Percentiles rank a stretch among this genome's conserved stretches.
Evolutionary conservation across 2,797 vertebrate species (phyloP).

Genomic region (Spinus olivaceus): DNA sequence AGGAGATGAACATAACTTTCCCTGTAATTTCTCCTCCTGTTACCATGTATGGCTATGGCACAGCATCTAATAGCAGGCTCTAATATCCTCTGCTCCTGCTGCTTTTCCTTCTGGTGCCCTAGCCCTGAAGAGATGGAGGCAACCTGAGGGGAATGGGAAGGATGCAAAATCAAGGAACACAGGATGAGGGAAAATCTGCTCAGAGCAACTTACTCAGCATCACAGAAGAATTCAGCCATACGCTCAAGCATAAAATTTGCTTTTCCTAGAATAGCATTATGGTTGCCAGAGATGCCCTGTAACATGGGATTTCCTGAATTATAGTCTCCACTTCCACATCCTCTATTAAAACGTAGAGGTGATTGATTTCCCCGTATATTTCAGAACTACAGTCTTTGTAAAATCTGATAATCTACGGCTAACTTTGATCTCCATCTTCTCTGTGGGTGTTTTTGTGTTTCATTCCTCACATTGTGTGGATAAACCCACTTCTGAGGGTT

Average conservation of each 20-base stretch:
- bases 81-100: conserved; percentile 63
- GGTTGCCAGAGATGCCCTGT: not conserved
- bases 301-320: not conserved
- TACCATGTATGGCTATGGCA: not conserved
- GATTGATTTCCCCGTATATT: not conserved
- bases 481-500: not conserved
- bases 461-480: not conserved
- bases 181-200: conserved; percentile 41
- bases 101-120: conserved; percentile 51
- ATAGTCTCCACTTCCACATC: not conserved
- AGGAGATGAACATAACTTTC: conserved; percentile 3
- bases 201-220: not conserved
- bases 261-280: not conserved
- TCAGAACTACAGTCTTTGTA: not conserved
- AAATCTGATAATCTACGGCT: not conserved
- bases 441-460: not conserved
- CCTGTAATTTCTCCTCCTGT: conserved; percentile 40
- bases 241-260: not conserved
- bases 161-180: conserved; percentile 30
- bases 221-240: not conserved
- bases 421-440: not conserved
- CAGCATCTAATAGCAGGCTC: conserved; percentile 35
- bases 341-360: not conserved
- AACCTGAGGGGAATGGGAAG: conserved; percentile 3
- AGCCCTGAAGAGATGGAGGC: conserved; percentile 5